These are phyloP conservation scores for Stratiomys singularior DNA, from an alignment of 2,888 invertebrate genomes.

Conservation along the genomic window DNA sequence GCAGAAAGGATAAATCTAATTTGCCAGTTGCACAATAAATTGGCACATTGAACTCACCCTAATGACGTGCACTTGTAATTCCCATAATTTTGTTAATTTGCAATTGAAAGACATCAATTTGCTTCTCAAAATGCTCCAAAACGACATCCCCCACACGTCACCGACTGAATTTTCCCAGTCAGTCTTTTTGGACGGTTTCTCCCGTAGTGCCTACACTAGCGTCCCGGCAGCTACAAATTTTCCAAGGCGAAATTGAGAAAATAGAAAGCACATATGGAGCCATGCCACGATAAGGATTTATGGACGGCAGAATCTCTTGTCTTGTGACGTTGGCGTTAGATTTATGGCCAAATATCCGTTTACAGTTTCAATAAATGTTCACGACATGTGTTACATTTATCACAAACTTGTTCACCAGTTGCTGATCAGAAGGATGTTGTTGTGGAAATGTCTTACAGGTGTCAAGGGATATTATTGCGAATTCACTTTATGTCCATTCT, in stretches of 20 bases:
- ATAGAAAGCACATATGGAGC: conserved; percentile 38
- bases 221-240: not conserved
- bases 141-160: not conserved
- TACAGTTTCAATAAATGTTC: conserved; percentile 52
- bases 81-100: conserved; percentile 52
- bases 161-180: not conserved
- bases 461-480: conserved; percentile 37
- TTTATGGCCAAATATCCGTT: conserved; percentile 52
- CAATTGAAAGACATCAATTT: conserved; percentile 51
- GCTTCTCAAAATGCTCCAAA: conserved; percentile 31
- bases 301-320: conserved; percentile 34
- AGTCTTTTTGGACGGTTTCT: not conserved
- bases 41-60: conserved; percentile 51
- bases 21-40: conserved; percentile 52
- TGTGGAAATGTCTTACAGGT: conserved; percentile 47
- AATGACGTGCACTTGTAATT: conserved; percentile 47
- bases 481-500: conserved; percentile 1
- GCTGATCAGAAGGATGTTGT: conserved; percentile 34
- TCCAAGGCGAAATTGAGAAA: conserved; percentile 25
- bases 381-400: conserved; percentile 51
- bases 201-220: not conserved
- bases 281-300: conserved; percentile 43
- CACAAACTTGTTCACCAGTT: conserved; percentile 49
- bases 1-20: conserved; percentile 50
- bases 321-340: conserved; percentile 43